A percentile compares a stretch with the other conserved stretches of the same genome.
Evolutionary conservation across 2,888 invertebrate genomes (phyloP).

Genomic region (Acanthopleura granulata): DNA sequence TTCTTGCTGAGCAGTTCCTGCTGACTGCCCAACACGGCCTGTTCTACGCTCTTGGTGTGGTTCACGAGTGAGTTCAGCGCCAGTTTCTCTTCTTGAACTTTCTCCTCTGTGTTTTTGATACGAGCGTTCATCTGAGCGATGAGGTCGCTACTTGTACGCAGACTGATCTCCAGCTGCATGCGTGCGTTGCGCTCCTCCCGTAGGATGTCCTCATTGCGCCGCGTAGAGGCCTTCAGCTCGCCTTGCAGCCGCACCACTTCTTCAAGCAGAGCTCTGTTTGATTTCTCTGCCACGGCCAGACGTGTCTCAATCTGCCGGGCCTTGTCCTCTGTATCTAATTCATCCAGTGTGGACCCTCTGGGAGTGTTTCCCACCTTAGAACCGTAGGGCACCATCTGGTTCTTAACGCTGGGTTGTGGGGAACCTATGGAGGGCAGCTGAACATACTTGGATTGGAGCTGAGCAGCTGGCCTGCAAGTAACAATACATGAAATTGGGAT

Average conservation of each 20-base stretch:
- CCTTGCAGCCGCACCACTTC: constrained; percentile 67
- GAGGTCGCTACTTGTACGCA: constrained; percentile 62
- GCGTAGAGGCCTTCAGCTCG: constrained; percentile 56
- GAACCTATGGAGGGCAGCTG: constrained; percentile 50
- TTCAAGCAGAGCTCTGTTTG: constrained; percentile 67
- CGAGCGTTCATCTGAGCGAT: constrained; percentile 59
- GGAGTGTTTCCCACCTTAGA: constrained; percentile 29
- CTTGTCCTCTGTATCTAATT: constrained; percentile 51
- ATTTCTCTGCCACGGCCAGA: constrained; percentile 65
- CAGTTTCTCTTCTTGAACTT: constrained; percentile 59
- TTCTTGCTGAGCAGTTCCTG: constrained; percentile 58
- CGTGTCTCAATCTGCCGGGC: constrained; percentile 63
- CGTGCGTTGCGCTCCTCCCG: constrained; percentile 63
- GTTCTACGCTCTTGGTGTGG: constrained; percentile 65
- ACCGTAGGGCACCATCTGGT: constrained; percentile 42
- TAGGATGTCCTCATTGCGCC: constrained; percentile 60
- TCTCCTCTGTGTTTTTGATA: constrained; percentile 64
- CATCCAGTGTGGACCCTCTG: constrained; percentile 32
- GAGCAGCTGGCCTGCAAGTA: constrained; percentile 28
- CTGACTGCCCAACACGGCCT: constrained; percentile 61
- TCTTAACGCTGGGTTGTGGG: constrained; percentile 36
- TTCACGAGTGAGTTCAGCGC: constrained; percentile 57
- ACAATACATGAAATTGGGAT: background rate
- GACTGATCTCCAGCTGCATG: constrained; percentile 61
- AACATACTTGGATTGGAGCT: constrained; percentile 50